Evolutionary conservation across 2,888 invertebrate species (phyloP).

Genomic region (Clitarchus hookeri): DNA sequence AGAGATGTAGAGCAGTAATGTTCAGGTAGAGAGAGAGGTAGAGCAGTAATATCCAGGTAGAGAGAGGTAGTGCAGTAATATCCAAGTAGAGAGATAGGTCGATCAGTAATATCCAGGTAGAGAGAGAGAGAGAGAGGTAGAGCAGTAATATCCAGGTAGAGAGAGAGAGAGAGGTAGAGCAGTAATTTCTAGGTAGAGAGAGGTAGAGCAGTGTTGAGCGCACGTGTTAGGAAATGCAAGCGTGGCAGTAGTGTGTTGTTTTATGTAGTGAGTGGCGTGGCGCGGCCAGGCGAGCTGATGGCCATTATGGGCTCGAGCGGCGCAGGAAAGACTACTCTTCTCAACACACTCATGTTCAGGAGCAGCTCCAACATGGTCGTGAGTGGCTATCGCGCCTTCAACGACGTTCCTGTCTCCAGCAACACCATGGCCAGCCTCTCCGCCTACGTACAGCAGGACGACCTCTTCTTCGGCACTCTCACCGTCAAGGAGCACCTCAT

Average conservation of each 20-base stretch:
- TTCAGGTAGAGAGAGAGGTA: too few relatives aligned
- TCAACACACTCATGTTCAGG: constrained; percentile 86
- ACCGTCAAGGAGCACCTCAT: constrained; percentile 88
- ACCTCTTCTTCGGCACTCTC: constrained; percentile 87
- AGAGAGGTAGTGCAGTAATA: too few relatives aligned
- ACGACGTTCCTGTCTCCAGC: constrained; percentile 72
- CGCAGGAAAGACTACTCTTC: constrained; percentile 91
- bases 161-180: too few relatives aligned
- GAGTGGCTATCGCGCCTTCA: constrained; percentile 64
- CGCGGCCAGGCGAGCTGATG: constrained; percentile 82
- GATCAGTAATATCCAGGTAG: too few relatives aligned
- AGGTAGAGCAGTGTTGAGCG: too few relatives aligned
- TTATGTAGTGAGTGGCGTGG: constrained; percentile 77
- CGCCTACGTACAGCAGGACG: constrained; percentile 93
- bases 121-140: too few relatives aligned
- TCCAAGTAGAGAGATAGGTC: too few relatives aligned
- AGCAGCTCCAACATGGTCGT: constrained; percentile 72
- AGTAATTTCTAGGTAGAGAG: too few relatives aligned
- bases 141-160: too few relatives aligned
- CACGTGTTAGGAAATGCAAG: too few relatives aligned
- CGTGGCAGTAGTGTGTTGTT: background rate
- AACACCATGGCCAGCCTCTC: constrained; percentile 75
- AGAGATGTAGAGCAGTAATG: too few relatives aligned
- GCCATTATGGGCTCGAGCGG: constrained; percentile 91
- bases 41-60: too few relatives aligned